Base-by-base conservation (phyloP, 2,113 vertebrate genomes). In the Octodon degus region DNA sequence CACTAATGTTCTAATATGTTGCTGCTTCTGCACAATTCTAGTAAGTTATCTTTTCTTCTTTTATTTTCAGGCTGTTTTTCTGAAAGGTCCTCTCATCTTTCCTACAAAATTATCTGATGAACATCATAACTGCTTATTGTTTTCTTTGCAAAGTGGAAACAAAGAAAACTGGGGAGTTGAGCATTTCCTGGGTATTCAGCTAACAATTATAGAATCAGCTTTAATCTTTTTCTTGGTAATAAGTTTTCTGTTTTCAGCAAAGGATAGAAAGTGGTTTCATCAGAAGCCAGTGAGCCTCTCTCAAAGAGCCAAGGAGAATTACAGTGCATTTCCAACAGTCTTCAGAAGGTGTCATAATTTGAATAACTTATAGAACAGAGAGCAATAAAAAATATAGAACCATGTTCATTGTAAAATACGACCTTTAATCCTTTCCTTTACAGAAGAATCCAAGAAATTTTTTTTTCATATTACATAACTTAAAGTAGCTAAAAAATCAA, bases 401-500 rank as follows among this genome's bases (percentile, higher is more conserved):
- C n/a, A 27, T 34, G 32, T 79, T 53, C 58, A 85, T 58, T 50
- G 1, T 86, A 92, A 90, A 96, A 81, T 65, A 20, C 80, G 5
- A 96, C 8, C 25, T 96, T 93, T 3, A 82, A 79, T 80, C 89
- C 3, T 93, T 92, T 93, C 50, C 86, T 40, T 53, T 83, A 63
- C 6, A 86, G 17, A 79, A 5, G 14, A 92, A 84, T 58, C 40
- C 50, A 58, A 76, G 60, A 82, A 90, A 90, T 89, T 32, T 72
- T 14, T 70, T 47, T n/a, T 91, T 93, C 53, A 93, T 91, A 90
- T 60, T n/a, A 97, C 7, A 40, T 94, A 92, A 87, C 89, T 95
- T 98, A 63, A 95, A 83, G 40, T n/a, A 96, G 87, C 11, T 82
- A 91, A 89, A 97, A 86, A 25, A 94, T 91, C 77, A 95, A 70